phyloP scores from a whole-genome alignment of 2,797 vertebrate genomes.

The Steatocranus sp. region DNA sequence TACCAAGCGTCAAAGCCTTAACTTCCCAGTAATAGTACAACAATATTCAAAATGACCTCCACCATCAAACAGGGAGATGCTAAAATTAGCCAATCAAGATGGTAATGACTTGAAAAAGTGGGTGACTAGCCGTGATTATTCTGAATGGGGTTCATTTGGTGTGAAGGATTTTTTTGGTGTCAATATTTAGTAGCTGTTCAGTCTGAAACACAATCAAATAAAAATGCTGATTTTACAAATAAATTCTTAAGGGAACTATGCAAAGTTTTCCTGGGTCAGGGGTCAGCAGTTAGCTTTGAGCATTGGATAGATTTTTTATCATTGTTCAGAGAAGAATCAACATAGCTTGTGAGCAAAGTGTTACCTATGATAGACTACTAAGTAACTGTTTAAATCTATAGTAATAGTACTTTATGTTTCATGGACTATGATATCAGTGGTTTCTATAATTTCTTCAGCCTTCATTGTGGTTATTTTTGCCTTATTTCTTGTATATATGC shows the following conservation, averaged over 20 bases:
- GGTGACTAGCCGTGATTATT: neutral
- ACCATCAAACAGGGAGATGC: neutral
- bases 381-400: neutral
- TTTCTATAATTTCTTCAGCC: neutral
- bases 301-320: fast-evolving
- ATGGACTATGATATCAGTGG: neutral
- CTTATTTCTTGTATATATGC: neutral
- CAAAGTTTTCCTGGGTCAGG: neutral
- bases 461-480: neutral
- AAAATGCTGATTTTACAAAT: neutral
- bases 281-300: neutral
- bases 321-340: neutral
- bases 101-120: neutral
- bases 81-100: neutral
- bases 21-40: neutral
- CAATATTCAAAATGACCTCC: neutral
- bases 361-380: neutral
- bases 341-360: neutral
- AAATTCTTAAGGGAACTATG: neutral
- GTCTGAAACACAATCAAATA: neutral
- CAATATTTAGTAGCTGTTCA: neutral
- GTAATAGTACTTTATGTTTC: neutral
- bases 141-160: neutral
- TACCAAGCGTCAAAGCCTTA: neutral
- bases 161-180: neutral